Base-by-base conservation (phyloP, 2,888 invertebrate species). In the Oligia strigilis region DNA sequence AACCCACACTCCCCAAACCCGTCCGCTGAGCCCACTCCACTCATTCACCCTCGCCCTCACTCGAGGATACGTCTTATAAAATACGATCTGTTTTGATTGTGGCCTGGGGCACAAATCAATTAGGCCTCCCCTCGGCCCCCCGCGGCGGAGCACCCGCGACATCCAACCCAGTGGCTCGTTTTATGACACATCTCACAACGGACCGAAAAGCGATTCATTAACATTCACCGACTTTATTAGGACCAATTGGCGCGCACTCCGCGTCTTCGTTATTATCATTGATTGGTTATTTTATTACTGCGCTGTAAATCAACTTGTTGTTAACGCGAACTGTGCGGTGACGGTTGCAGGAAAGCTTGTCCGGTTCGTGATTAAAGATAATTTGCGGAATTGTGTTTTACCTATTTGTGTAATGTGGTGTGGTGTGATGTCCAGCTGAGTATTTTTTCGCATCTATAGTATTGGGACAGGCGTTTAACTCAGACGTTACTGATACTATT, bases 21-120 rank as follows among this genome's bases (percentile, higher is more conserved):
- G 64, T 82, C 81, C 60, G 73, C 76, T 72, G 52, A 72, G n/a
- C 81, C 36, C 69, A 81, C 66, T 81, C 81, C 73, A 83, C 90
- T 71, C 88, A 85, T 89, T 91, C 93, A 94, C 95, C 95, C 95
- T 95, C 96, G 88, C 96, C 95, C 95, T 94, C 95, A 93, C 87
- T 89, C 85, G 91, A 93, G 91, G 95, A 96, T 97, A 95, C 95
- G 94, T 97, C 97, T 97, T 97, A 96, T 97, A 97, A 97, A 97
- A 96, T 97, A 97, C 97, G 97, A 97, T 97, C 97, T 97, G 97
- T 97, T 97, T 97, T 97, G 97, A 97, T 97, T 97, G 97, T 97
- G 96, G 97, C 97, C 97, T 95, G 96, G 96, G 97, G 97, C 97
- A 96, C 97, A 97, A 97, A 97, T 97, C 97, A 97, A 97, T 97